phyloP scores from a whole-genome alignment of 2,113 vertebrate genomes.

The Chaenogobius annularis region DNA sequence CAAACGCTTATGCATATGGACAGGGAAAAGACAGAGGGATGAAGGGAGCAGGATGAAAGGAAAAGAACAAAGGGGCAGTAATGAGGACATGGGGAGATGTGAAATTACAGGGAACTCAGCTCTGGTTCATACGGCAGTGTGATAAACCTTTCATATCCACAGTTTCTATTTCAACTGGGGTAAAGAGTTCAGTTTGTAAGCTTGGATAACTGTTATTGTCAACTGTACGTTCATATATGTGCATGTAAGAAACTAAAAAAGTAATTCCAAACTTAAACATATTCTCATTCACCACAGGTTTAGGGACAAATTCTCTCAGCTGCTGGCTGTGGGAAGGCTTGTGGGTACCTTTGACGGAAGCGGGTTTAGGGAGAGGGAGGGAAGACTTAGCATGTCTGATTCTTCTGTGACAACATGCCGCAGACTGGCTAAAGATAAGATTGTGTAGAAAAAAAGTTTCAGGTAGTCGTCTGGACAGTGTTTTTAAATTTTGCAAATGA shows the following conservation, averaged over 20 bases:
- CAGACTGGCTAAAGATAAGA: no score
- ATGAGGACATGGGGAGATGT: constrained; percentile 31
- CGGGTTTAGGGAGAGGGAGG: background rate
- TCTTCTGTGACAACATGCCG: background rate
- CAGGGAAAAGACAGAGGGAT: constrained; percentile 46
- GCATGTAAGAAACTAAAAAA: background rate
- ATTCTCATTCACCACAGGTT: background rate
- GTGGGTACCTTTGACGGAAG: background rate
- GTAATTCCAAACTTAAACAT: background rate
- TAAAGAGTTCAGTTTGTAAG: background rate
- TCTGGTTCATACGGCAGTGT: constrained; percentile 2
- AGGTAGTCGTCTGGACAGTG: no score
- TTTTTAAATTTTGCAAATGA: background rate
- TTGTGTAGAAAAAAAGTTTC: no score
- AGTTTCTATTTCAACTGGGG: background rate
- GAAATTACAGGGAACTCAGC: constrained; percentile 2
- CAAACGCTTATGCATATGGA: constrained; percentile 44
- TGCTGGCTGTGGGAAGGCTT: background rate
- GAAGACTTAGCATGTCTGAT: background rate
- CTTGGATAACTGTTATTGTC: background rate
- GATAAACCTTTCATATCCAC: constrained; percentile 9
- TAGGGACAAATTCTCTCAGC: background rate
- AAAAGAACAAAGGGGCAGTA: constrained; percentile 41
- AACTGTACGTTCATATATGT: background rate
- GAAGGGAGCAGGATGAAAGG: constrained; percentile 23